These are phyloP conservation scores for Willowsia nigromaculata DNA, from an alignment of 2,888 invertebrate genomes.

Conservation along the genomic window DNA sequence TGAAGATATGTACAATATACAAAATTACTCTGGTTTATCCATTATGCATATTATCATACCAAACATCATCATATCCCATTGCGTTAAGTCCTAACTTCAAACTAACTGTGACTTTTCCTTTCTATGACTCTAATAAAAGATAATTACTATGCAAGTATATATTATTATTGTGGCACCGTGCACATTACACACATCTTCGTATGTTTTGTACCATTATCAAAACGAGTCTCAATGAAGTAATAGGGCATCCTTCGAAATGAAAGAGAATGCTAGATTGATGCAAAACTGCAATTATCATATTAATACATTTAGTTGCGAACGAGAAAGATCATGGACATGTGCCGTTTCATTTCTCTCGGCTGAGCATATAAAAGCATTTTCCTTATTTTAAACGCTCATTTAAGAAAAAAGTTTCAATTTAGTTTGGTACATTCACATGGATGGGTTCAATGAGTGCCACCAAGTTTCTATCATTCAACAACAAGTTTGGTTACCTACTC, in stretches of 20 bases:
- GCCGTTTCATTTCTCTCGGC: background rate
- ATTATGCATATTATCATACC: background rate
- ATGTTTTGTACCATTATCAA: background rate
- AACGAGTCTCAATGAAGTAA: background rate
- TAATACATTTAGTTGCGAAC: background rate
- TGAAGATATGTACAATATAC: background rate
- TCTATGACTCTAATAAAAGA: too few relatives aligned
- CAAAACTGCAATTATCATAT: background rate
- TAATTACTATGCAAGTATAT: background rate
- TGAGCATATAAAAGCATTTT: background rate
- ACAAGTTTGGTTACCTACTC: too few relatives aligned
- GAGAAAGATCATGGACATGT: background rate
- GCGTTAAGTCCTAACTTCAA: too few relatives aligned
- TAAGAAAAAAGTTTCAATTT: background rate
- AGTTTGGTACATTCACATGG: background rate
- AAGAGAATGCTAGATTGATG: background rate
- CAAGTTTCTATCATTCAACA: too few relatives aligned
- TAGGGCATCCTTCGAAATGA: too few relatives aligned
- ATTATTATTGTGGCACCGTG: background rate
- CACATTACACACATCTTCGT: background rate
- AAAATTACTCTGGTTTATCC: background rate
- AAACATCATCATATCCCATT: too few relatives aligned
- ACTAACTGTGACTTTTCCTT: too few relatives aligned
- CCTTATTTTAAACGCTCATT: background rate
- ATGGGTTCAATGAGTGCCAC: too few relatives aligned